Evolutionary conservation across 2,797 vertebrate species (phyloP).

Genomic region (Columba guinea): DNA sequence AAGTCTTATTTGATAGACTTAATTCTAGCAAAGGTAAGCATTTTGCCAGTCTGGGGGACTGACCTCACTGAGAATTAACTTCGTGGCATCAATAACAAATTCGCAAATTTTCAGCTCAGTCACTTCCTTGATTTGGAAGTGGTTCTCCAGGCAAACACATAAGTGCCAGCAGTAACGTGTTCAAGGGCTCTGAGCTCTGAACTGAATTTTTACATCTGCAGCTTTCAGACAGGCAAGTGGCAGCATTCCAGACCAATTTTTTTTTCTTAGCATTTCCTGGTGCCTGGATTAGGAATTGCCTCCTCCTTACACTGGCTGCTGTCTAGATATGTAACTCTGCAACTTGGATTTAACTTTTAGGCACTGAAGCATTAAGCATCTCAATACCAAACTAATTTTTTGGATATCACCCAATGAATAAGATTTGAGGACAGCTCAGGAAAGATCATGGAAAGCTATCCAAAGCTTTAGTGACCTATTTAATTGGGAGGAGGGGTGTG

Average conservation of each 20-base stretch:
- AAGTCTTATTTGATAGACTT: not conserved
- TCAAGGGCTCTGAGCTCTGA: not conserved
- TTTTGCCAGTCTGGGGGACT: not conserved
- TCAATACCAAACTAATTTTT: not conserved
- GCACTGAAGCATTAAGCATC: not conserved
- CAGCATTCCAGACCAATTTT: not conserved
- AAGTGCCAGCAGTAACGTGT: fast-evolving
- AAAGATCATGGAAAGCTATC: not conserved
- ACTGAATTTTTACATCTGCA: not conserved
- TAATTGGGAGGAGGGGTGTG: fast-evolving
- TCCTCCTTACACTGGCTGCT: not conserved
- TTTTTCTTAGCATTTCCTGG: not conserved
- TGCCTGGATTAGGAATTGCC: not conserved
- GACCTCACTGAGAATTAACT: not conserved
- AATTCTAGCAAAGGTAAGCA: not conserved
- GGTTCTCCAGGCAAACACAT: fast-evolving
- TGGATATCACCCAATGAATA: not conserved
- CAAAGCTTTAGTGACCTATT: not conserved
- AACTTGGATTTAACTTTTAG: not conserved
- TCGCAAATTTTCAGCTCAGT: not conserved
- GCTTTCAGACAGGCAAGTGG: not conserved
- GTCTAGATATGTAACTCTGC: not conserved
- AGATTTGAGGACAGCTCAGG: not conserved
- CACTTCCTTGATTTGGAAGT: not conserved
- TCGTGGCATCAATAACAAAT: not conserved